Conservation (phyloP, 1,140 invertebrate species). For the Trichonephila clavata region DNA sequence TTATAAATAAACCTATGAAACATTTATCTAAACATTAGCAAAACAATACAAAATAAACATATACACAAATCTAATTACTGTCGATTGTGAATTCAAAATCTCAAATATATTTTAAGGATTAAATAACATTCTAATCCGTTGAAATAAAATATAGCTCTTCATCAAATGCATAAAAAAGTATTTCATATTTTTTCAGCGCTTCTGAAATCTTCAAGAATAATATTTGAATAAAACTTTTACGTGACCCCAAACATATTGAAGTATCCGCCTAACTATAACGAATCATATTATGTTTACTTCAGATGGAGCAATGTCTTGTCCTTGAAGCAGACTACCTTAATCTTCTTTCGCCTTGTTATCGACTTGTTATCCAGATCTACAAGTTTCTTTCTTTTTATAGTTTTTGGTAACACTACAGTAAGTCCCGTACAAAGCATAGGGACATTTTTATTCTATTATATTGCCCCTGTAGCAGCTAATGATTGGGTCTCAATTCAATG, state of each 20-base stretch:
- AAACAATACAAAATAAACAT: too few species aligned
- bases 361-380: background rate
- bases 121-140: too few species aligned
- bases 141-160: too few species aligned
- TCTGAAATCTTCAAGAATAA: too few species aligned
- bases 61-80: too few species aligned
- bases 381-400: background rate
- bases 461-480: background rate
- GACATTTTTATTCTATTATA: background rate
- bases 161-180: too few species aligned
- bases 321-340: background rate
- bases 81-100: too few species aligned
- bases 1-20: too few species aligned
- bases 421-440: background rate
- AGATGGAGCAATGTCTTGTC: background rate
- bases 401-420: background rate
- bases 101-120: too few species aligned
- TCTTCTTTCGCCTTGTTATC: constrained; percentile 10
- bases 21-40: too few species aligned
- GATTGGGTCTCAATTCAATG: too few species aligned
- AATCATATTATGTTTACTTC: background rate
- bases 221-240: background rate
- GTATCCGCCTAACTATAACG: background rate
- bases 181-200: too few species aligned
- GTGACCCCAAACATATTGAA: background rate